Base-by-base conservation (phyloP, 2,888 invertebrate genomes). In the Hypolimnas misippus region DNA sequence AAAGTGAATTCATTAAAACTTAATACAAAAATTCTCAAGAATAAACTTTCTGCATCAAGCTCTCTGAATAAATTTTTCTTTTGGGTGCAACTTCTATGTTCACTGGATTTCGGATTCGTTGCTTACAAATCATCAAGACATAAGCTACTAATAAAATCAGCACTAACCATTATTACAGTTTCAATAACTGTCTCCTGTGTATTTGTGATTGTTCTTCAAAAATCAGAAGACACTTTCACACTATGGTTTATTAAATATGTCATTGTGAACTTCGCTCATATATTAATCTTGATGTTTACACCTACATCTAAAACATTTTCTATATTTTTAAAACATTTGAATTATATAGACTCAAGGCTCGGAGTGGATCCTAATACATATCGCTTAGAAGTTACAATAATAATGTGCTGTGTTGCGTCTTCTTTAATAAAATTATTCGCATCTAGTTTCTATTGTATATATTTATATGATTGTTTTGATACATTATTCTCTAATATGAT, bases 281-380 rank as follows among this genome's bases (percentile, higher is more conserved):
- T 54, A 4, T n/a, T 21, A 10, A 40, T 54, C 3, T 21, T 54
- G 3, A 0, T 54, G n/a, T 21, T 54, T 7, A n/a, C 25, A n/a
- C 52, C 62, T 4, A 16, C 56, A 14, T 44, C 25, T 6, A 57
- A 51, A 52, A 29, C 62, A 25, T 62, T 62, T 57, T 62, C 3
- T 29, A 16, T 44, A 5, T 62, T 52, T 44, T 7, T 62, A 3
- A 52, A 44, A 1, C 31, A 35, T 2, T 46, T 62, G 8, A 3
- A 51, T 12, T 35, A 16, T 16, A 44, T 52, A 29, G 62, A 62
- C 17, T 38, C 12, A 1, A 62, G 35, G 2, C 21, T 62, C n/a
- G 62, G 52, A 0, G 56, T 46, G 3, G 35, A 57, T 10, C 33
- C 42, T 40, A 12, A 33, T 10, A 42, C 40, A 3, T 52, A 16